Base-by-base conservation (phyloP, 2,888 invertebrate genomes). In the Troides helena region DNA sequence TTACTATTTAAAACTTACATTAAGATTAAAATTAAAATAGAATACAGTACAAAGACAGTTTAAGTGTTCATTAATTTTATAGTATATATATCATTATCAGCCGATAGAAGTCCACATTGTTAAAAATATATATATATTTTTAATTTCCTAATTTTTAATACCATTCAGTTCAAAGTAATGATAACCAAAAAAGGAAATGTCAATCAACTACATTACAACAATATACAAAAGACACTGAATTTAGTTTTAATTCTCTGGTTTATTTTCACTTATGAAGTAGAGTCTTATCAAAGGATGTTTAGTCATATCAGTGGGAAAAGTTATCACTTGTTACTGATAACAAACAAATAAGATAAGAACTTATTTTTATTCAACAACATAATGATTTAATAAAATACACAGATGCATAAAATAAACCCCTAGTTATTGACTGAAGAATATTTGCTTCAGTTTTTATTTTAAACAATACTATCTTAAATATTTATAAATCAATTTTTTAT, bases 251-350 rank as follows among this genome's bases (percentile, higher is more conserved):
- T 61, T 61, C 53, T 60, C 57, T 72, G 65, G 71, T 72, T 72
- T 64, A 71, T 70, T 67, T 68, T 70, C 21, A 62, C 53, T 64
- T 67, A 62, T 70, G 65, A 62, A 69, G 43, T 39, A 7, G 6
- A 36, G 60, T 56, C 62, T 74, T 78, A 77, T 77, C 75, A 75
- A 68, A 77, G 78, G 76, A 77, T 76, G 78, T 76, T 73, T 78
- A 75, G 74, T 72, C 69, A 69, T 78, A 76, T 76, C 78, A 75
- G 70, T 65, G 50, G 72, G 75, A 72, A 73, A 74, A 75, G 74
- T 74, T 75, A 74, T 74, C 72, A 75, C 72, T 74, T 63, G 46
- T 70, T 61, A 72, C 65, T 74, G 78, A 78, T 79, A 78, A 76
- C 68, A 71, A 68, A 65, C 46, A 53, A 21, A 23, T 56, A 62